These are phyloP conservation scores for Varanus salvator DNA, from an alignment of 2,113 vertebrate species.

Conservation along the genomic window DNA sequence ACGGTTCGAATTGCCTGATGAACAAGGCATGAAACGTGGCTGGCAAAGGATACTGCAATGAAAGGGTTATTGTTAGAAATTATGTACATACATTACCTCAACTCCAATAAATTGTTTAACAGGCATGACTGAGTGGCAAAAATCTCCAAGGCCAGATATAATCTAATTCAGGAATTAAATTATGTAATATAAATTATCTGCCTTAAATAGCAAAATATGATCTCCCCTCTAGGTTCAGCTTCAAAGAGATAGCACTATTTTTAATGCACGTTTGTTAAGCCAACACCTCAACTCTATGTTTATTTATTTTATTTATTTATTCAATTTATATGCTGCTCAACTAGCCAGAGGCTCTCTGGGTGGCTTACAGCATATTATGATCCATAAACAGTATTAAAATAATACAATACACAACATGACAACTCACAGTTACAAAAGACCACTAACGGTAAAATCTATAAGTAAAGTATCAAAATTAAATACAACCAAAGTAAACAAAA, in stretches of 20 bases:
- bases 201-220: conserved; percentile 33
- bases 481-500: too few species aligned
- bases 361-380: too few species aligned
- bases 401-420: too few species aligned
- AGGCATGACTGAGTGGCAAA: conserved; percentile 38
- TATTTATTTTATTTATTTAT: too few species aligned
- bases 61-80: conserved; percentile 53
- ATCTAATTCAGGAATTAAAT: conserved; percentile 42
- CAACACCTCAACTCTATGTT: conserved; percentile 32
- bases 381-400: too few species aligned
- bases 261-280: conserved; percentile 2
- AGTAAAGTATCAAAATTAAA: too few species aligned
- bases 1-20: conserved; percentile 34
- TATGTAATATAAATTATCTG: conserved; percentile 51
- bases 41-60: conserved; percentile 38
- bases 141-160: conserved; percentile 39
- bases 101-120: conserved; percentile 57
- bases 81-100: conserved; percentile 33
- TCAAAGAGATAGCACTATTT: neutral
- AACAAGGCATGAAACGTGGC: conserved; percentile 49
- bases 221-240: neutral
- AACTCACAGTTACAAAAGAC: too few species aligned
- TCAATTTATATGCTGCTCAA: too few species aligned
- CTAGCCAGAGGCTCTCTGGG: too few species aligned
- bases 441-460: too few species aligned